These are phyloP conservation scores for Leucoma salicis DNA, from an alignment of 2,888 invertebrate species.

Conservation along the genomic window DNA sequence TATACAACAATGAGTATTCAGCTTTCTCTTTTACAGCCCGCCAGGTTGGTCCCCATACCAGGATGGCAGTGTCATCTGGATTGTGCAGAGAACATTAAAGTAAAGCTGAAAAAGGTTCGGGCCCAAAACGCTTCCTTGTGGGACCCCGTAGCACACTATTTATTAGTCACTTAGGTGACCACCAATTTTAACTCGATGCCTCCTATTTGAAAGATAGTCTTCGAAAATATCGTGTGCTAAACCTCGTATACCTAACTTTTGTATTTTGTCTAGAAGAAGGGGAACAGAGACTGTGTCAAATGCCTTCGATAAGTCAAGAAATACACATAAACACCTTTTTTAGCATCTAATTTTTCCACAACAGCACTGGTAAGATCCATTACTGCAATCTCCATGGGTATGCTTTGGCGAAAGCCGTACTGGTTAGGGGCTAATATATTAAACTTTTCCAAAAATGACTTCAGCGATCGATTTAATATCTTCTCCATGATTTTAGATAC, in stretches of 20 bases:
- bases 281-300: too few relatives aligned
- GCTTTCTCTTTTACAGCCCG: too few relatives aligned
- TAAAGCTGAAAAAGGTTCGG: background rate
- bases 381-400: constrained; percentile 1
- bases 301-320: constrained; percentile 1
- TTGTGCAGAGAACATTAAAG: background rate
- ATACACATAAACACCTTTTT: background rate
- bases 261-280: too few relatives aligned
- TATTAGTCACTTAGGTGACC: background rate
- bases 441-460: background rate
- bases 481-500: constrained; percentile 5
- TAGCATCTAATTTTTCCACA: constrained; percentile 1
- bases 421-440: background rate
- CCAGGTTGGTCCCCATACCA: too few relatives aligned
- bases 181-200: too few relatives aligned
- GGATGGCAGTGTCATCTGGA: too few relatives aligned
- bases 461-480: background rate
- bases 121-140: background rate
- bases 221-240: too few relatives aligned
- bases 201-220: too few relatives aligned
- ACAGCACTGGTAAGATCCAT: background rate
- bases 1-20: too few relatives aligned
- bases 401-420: background rate
- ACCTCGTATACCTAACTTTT: too few relatives aligned
- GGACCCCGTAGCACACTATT: background rate